Base-by-base conservation (phyloP, 2,113 vertebrate genomes). In the Menidia beryllina region DNA sequence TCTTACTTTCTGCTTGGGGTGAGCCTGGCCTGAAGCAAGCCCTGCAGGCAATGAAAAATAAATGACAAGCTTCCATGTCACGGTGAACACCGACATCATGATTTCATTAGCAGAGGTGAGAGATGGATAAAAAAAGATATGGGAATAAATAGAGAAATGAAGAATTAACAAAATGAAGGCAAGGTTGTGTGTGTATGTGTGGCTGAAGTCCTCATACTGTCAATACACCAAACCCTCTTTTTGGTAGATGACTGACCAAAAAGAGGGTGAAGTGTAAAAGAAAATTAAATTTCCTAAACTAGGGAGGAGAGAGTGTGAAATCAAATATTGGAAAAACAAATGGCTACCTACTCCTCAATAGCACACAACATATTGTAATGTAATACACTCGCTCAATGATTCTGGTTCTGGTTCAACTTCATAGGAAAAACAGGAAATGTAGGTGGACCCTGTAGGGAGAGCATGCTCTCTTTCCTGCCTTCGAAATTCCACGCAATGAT, bases 41-140 rank as follows among this genome's bases (percentile, higher is more conserved):
- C 79, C 74, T 15, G 51, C 47, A 66, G 72, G 60, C 63, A 84
- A 43, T 2, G 13, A 11, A 60, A 73, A 76, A 72, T 62, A 79
- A 82, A 73, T 60, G 69, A 70, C 77, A 75, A 48, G 52, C 65
- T n/a, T 69, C 65, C 58, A 58, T 70, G 77, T 65, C 27, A 30
- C 41, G n/a, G 72, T 26, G 41, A 51, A 59, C 77, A 63, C 67
- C 60, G 45, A 72, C 75, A 82, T 68, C 74, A 79, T 66, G 36
- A 60, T 77, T 61, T 85, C 63, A 71, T 85, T 74, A 79, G 71
- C 14, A 50, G 51, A 56, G 55, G 48, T 50, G 62, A 77, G 69
- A 75, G 55, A 23, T 20, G 25, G 26, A 47, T 24, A 41, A 43
- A 19, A 71, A 47, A 5, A 50, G 51, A 67, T n/a, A 39, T 26